A percentile compares a stretch with the other conserved stretches of the same genome.
These are phyloP conservation scores for Rhagoletis zephyria DNA, from an alignment of 1,140 invertebrate species.

Conservation along the genomic window DNA sequence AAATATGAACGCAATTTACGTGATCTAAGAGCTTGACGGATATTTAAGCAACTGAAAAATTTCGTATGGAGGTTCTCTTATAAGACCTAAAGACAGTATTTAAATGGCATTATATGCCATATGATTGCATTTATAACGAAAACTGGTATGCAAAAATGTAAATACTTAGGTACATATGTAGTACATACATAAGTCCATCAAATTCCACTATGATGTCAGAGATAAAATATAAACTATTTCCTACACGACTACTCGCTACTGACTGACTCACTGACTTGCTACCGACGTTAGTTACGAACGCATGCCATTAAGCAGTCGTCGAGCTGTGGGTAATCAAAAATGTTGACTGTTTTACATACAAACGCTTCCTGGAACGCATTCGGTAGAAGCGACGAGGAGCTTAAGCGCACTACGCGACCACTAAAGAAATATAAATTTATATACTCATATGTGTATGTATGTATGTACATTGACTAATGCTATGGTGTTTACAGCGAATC, in stretches of 20 bases:
- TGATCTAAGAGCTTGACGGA: no score
- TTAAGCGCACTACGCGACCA: background rate
- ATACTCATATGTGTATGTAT: background rate
- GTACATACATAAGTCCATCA: background rate
- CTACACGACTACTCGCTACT: background rate
- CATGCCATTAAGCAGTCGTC: background rate
- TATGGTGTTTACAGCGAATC: background rate
- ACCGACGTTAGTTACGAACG: slow-evolving; percentile 6
- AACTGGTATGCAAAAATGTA: background rate
- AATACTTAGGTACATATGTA: background rate
- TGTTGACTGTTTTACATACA: background rate
- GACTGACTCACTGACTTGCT: background rate
- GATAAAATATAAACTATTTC: background rate
- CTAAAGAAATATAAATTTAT: background rate
- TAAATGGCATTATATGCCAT: no score
- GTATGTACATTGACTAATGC: no score
- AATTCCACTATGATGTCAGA: background rate
- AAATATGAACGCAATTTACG: no score
- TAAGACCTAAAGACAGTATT: background rate
- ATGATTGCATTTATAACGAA: no score
- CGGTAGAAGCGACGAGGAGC: background rate
- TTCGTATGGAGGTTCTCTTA: no score
- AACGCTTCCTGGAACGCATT: background rate
- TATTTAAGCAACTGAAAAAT: no score
- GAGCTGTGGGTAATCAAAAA: background rate